These are phyloP conservation scores for Daubentonia madagascariensis DNA, from an alignment of 2,113 vertebrate species.

Conservation along the genomic window DNA sequence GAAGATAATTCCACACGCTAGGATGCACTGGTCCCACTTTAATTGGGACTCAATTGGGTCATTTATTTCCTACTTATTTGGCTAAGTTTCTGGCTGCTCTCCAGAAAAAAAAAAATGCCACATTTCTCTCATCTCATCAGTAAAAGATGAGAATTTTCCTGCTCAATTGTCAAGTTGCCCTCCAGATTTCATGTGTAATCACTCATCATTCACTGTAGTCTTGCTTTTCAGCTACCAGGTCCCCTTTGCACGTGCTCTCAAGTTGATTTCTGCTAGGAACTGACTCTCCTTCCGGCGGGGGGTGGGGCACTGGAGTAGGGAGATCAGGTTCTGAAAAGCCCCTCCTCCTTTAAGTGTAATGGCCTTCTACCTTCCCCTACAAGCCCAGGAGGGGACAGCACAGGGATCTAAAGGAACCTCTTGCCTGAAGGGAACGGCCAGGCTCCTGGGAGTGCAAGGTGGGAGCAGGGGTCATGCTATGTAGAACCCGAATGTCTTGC, in stretches of 20 bases:
- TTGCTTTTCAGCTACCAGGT: neutral
- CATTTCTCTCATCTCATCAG: neutral
- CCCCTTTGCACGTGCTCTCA: neutral
- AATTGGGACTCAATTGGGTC: neutral
- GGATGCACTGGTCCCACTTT: neutral
- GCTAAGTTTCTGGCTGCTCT: neutral
- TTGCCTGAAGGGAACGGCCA: neutral
- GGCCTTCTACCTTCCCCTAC: neutral
- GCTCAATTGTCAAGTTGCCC: neutral
- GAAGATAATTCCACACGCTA: conserved; percentile 18
- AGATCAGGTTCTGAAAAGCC: neutral
- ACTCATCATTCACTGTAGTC: neutral
- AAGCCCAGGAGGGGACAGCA: neutral
- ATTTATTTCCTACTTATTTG: conserved; percentile 21
- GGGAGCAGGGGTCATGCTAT: neutral
- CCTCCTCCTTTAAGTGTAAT: neutral
- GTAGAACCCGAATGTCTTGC: neutral
- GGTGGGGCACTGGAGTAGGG: neutral
- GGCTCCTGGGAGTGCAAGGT: neutral
- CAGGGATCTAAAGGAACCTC: neutral
- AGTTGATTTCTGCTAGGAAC: neutral
- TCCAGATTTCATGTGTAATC: conserved; percentile 22
- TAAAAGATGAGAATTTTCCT: conserved; percentile 36
- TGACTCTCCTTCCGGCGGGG: neutral
- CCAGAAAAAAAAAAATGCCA: neutral